Conservation (phyloP, 2,113 vertebrate species). For the Microcebus murinus region DNA sequence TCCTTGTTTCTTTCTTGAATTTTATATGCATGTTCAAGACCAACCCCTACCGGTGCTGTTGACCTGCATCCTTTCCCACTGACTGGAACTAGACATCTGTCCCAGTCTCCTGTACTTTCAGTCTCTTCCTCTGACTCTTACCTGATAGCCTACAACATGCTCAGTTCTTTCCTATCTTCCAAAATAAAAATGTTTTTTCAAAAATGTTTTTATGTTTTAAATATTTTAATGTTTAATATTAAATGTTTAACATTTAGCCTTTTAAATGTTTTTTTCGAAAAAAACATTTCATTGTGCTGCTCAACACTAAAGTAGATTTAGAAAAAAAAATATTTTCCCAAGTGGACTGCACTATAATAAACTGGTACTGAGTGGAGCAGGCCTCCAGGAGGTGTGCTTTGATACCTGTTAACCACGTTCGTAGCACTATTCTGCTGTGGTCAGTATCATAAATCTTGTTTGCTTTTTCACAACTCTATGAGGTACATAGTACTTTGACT, state of each 20-base stretch:
- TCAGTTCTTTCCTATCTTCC: neutral
- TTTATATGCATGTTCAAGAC: neutral
- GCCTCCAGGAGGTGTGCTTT: too few species aligned
- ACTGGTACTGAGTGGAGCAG: accelerated
- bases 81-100: neutral
- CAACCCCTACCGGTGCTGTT: neutral
- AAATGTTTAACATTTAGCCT: too few species aligned
- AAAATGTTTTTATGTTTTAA: too few species aligned
- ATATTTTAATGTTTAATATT: too few species aligned
- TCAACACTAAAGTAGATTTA: neutral
- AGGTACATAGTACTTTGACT: neutral
- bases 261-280: too few species aligned
- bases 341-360: accelerated
- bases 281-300: neutral
- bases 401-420: accelerated
- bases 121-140: neutral
- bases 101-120: neutral
- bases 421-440: neutral
- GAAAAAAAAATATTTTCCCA: neutral
- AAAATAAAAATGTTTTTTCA: neutral
- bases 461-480: neutral
- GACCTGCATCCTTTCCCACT: neutral
- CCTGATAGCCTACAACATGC: neutral
- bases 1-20: neutral
- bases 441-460: accelerated